phyloP scores from a whole-genome alignment of 2,888 invertebrate genomes.

The Timema cristinae region DNA sequence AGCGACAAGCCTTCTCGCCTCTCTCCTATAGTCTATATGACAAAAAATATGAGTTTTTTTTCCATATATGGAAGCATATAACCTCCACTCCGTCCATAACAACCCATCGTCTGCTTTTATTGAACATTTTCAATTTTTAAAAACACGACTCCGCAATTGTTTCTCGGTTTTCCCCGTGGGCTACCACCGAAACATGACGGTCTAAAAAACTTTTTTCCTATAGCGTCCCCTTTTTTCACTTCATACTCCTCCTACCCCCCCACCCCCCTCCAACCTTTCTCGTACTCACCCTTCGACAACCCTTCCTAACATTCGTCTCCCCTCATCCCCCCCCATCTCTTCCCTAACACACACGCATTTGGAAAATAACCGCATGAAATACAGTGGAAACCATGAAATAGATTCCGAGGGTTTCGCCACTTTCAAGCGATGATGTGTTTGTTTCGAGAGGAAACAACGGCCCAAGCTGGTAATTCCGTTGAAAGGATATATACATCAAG shows the following conservation, averaged over 20 bases:
- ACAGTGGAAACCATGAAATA: conserved; percentile 13
- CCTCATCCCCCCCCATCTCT: neutral
- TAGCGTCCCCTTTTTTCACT: conserved; percentile 16
- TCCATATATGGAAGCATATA: conserved; percentile 4
- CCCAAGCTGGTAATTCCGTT: neutral
- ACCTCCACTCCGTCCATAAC: conserved; percentile 11
- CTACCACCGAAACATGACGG: conserved; percentile 14
- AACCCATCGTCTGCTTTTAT: conserved; percentile 26
- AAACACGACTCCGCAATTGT: conserved; percentile 27
- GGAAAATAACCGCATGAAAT: conserved; percentile 16
- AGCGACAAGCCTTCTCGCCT: no score
- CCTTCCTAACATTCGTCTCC: neutral
- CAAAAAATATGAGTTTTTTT: no score
- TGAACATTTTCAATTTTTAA: conserved; percentile 31
- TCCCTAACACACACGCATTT: conserved; percentile 1
- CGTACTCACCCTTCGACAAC: conserved; percentile 8
- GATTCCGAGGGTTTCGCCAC: conserved; percentile 8
- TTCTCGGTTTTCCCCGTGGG: conserved; percentile 24
- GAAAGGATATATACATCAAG: no score
- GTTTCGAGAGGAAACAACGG: neutral
- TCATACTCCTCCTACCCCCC: neutral
- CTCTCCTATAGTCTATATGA: no score
- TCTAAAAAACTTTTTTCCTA: conserved; percentile 15
- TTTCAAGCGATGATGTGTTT: neutral
- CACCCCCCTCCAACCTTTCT: conserved; percentile 12